Conservation (phyloP, 2,797 vertebrate genomes). For the Sternotherus odoratus region DNA sequence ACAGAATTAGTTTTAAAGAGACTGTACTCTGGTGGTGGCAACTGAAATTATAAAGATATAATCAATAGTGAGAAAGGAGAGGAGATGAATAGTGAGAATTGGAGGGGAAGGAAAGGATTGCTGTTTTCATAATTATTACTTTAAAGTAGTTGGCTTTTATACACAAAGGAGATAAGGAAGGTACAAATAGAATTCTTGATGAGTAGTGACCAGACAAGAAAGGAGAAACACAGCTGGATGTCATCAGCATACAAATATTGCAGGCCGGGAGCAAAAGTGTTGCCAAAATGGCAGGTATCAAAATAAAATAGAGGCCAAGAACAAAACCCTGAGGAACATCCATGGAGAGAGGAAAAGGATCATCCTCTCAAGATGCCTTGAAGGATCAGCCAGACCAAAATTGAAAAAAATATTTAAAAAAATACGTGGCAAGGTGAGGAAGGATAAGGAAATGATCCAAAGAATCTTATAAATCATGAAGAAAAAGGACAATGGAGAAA, state of each 20-base stretch:
- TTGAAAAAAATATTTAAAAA: background rate
- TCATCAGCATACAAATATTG: slow-evolving; percentile 29
- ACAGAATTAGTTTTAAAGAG: background rate
- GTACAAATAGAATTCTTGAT: slow-evolving; percentile 68
- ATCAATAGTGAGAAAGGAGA: slow-evolving; percentile 11
- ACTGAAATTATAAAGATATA: background rate
- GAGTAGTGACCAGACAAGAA: slow-evolving; percentile 41
- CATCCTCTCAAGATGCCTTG: background rate
- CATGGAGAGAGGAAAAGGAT: background rate
- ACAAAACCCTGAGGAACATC: background rate
- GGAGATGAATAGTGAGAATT: slow-evolving; percentile 46
- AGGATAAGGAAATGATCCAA: background rate
- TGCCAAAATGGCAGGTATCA: slow-evolving; percentile 20
- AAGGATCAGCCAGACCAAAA: background rate
- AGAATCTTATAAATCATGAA: background rate
- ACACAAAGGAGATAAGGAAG: slow-evolving; percentile 48
- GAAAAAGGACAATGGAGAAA: background rate
- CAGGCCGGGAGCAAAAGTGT: slow-evolving; percentile 27
- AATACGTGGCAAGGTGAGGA: background rate
- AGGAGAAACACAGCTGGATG: slow-evolving; percentile 31
- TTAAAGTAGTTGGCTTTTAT: slow-evolving; percentile 33
- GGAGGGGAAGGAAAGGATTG: slow-evolving; percentile 40
- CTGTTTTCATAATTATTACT: slow-evolving; percentile 24
- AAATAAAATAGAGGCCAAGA: slow-evolving; percentile 16
- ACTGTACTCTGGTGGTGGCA: slow-evolving; percentile 4